Conservation (phyloP, 2,113 vertebrate species). For the Clupea harengus region DNA sequence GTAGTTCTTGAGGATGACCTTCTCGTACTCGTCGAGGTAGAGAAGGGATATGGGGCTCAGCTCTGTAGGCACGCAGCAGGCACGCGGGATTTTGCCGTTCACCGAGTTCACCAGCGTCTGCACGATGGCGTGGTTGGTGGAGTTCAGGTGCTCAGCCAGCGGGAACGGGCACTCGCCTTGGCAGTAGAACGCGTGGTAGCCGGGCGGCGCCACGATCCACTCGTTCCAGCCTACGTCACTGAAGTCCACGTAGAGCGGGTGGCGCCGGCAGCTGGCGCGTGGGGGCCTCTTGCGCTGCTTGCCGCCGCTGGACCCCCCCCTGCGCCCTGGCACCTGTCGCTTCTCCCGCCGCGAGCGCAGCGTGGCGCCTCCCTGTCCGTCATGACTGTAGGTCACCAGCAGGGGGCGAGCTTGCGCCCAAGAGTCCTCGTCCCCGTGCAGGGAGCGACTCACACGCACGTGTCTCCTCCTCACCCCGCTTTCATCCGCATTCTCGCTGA, state of each 20-base stretch:
- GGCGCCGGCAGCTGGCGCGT: slow-evolving; percentile 90
- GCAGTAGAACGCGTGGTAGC: slow-evolving; percentile 98
- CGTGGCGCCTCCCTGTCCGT: slow-evolving; percentile 88
- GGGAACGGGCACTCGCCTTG: slow-evolving; percentile 98
- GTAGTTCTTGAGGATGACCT: slow-evolving; percentile 98
- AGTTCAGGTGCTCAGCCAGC: slow-evolving; percentile 95
- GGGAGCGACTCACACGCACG: slow-evolving; percentile 92
- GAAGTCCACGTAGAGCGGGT: slow-evolving; percentile 96
- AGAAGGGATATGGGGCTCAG: slow-evolving; percentile 98
- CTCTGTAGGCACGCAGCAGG: slow-evolving; percentile 96
- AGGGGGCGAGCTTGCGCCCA: slow-evolving; percentile 91
- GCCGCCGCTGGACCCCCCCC: slow-evolving; percentile 57
- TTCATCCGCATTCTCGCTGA: slow-evolving; percentile 68
- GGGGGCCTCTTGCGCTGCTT: slow-evolving; percentile 87
- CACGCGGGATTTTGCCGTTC: slow-evolving; percentile 96
- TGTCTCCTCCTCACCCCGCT: slow-evolving; percentile 70
- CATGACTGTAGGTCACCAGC: slow-evolving; percentile 93
- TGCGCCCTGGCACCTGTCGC: slow-evolving; percentile 72
- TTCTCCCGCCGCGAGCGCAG: slow-evolving; percentile 86
- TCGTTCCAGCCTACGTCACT: slow-evolving; percentile 99
- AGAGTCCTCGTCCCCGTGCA: slow-evolving; percentile 83
- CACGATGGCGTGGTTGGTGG: slow-evolving; percentile 98
- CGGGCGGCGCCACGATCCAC: slow-evolving; percentile 98
- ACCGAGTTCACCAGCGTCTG: slow-evolving; percentile 99
- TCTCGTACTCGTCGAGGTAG: slow-evolving; percentile 97